phyloP scores from a whole-genome alignment of 1,140 invertebrate genomes.

The Drosophila yakuba region DNA sequence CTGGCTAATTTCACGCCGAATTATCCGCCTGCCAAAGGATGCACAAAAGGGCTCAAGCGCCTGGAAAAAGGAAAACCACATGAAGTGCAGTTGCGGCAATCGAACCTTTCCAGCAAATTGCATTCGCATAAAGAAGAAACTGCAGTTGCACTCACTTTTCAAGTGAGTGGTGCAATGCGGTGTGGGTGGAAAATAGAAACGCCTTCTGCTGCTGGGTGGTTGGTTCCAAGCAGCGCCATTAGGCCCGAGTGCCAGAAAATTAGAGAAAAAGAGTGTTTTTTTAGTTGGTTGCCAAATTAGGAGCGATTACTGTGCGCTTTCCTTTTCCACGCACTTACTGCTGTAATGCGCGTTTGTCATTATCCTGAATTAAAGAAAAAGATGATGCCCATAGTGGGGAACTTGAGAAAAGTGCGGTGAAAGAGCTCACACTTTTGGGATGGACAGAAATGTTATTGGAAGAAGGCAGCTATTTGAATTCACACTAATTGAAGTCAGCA shows the following conservation, averaged over 20 bases:
- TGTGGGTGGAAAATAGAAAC: constrained; percentile 6
- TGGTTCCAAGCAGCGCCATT: constrained; percentile 35
- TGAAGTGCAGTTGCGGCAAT: constrained; percentile 41
- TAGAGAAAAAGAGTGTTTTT: constrained; percentile 34
- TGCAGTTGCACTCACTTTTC: constrained; percentile 42
- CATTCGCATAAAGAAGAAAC: constrained; percentile 77
- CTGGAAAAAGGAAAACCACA: constrained; percentile 40
- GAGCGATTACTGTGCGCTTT: constrained; percentile 57
- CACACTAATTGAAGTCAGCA: not conserved
- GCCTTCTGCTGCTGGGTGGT: not conserved
- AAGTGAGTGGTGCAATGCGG: constrained; percentile 24
- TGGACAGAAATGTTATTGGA: no score
- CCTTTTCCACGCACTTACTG: constrained; percentile 69
- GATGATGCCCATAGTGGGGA: constrained; percentile 2
- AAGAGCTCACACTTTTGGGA: not conserved
- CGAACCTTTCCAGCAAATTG: constrained; percentile 83
- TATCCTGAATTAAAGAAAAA: constrained; percentile 35
- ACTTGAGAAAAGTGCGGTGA: constrained; percentile 3
- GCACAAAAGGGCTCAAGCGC: constrained; percentile 69
- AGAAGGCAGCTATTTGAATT: no score
- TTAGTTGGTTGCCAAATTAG: constrained; percentile 75
- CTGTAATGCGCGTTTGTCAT: constrained; percentile 28
- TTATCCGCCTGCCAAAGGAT: constrained; percentile 56
- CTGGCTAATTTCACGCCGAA: constrained; percentile 69
- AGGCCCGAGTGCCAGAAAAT: constrained; percentile 23